Percentiles rank a stretch among this genome's conserved stretches.
These are phyloP conservation scores for Ormyrus rosae DNA, from an alignment of 2,888 invertebrate species.

Conservation along the genomic window DNA sequence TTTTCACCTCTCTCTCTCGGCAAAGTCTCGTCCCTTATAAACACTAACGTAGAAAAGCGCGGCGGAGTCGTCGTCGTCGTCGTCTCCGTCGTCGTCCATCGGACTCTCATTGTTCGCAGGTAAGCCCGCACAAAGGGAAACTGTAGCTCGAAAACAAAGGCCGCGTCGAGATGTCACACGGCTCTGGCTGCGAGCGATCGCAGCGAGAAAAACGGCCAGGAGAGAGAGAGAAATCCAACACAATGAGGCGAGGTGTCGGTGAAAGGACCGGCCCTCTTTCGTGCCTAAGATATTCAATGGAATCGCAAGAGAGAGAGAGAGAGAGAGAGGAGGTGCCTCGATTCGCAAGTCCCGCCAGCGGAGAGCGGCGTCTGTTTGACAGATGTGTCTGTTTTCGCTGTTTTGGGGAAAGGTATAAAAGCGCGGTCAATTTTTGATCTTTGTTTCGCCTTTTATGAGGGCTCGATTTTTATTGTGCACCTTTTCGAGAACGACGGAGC, in stretches of 20 bases:
- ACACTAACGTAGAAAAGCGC: background rate
- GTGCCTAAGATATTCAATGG: too few species aligned
- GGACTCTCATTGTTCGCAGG: constrained; percentile 42
- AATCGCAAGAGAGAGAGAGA: background rate
- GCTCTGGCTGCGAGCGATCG: background rate
- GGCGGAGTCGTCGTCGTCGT: background rate
- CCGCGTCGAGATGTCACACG: constrained; percentile 46
- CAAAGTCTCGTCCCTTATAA: background rate
- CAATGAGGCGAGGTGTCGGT: background rate
- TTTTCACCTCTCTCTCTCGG: constrained; percentile 20
- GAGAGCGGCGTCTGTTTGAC: constrained; percentile 15
- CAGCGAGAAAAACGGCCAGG: constrained; percentile 22
- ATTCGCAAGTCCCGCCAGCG: background rate
- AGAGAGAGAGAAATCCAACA: constrained; percentile 6
- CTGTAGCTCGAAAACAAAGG: constrained; percentile 52
- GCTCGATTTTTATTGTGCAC: background rate
- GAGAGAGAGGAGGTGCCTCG: background rate
- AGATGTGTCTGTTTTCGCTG: background rate
- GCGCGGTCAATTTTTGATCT: background rate
- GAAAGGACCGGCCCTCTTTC: background rate
- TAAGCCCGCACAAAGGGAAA: constrained; percentile 46
- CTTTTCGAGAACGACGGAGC: too few species aligned
- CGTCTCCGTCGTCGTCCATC: constrained; percentile 25
- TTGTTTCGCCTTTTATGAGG: constrained; percentile 6
- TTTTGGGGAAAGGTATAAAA: background rate